phyloP scores from a whole-genome alignment of 2,113 vertebrate genomes.

The Bujurquina vittata region DNA sequence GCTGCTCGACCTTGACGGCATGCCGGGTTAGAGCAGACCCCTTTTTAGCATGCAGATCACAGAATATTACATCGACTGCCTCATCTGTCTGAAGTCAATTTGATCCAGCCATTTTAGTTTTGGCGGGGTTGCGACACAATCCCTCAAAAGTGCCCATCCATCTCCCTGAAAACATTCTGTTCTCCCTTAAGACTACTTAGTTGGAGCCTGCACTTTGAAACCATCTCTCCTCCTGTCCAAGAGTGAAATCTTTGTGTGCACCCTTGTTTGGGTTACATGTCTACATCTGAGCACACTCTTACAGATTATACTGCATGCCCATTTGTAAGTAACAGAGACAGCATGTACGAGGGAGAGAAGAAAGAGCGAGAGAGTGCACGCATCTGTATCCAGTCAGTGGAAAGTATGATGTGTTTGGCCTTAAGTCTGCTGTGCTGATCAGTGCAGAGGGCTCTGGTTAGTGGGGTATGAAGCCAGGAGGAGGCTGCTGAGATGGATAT shows the following conservation, averaged over 20 bases:
- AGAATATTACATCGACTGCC: constrained; percentile 79
- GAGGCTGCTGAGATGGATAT: constrained; percentile 78
- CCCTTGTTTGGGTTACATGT: constrained; percentile 69
- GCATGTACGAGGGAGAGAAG: not conserved
- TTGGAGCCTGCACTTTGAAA: constrained; percentile 50
- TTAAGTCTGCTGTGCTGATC: constrained; percentile 77
- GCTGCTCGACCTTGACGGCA: constrained; percentile 75
- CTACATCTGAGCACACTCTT: constrained; percentile 55
- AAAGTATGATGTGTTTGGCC: constrained; percentile 80
- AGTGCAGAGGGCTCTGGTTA: constrained; percentile 74
- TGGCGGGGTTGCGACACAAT: constrained; percentile 77
- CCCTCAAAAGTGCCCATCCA: constrained; percentile 79
- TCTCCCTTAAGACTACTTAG: constrained; percentile 75
- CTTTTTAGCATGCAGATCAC: constrained; percentile 82
- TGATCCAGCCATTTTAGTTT: constrained; percentile 81
- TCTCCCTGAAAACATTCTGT: constrained; percentile 76
- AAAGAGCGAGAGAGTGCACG: constrained; percentile 15
- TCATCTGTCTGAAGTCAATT: constrained; percentile 81
- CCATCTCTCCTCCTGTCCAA: constrained; percentile 30
- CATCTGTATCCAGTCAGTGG: constrained; percentile 77
- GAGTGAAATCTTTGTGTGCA: constrained; percentile 51
- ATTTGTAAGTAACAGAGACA: constrained; percentile 53
- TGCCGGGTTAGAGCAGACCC: constrained; percentile 66
- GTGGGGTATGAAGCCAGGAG: constrained; percentile 75
- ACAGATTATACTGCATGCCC: constrained; percentile 56